A percentile compares a stretch with the other conserved stretches of the same genome.
Conservation (phyloP, 2,113 vertebrate species). For the Chroicocephalus ridibundus region DNA sequence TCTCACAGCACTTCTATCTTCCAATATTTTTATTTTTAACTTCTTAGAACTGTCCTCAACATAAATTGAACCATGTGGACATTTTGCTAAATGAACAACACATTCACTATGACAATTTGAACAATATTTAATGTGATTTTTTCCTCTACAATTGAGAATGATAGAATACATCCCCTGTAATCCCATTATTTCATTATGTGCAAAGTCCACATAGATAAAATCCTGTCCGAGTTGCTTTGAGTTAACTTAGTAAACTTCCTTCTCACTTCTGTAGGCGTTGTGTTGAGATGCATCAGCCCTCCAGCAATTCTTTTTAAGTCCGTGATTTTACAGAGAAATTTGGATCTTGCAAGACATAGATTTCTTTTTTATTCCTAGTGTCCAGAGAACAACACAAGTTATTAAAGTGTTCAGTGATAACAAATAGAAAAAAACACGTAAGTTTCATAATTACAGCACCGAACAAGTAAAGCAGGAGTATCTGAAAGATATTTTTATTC, state of each 20-base stretch:
- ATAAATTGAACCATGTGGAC: not conserved
- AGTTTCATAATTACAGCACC: not conserved
- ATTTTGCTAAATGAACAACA: not conserved
- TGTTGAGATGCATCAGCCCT: not conserved
- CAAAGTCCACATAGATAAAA: not conserved
- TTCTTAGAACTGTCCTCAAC: not conserved
- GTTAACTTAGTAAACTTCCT: not conserved
- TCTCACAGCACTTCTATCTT: not conserved
- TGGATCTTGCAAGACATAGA: not conserved
- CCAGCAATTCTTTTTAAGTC: not conserved
- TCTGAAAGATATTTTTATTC: not conserved
- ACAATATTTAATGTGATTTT: not conserved
- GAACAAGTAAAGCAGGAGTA: not conserved
- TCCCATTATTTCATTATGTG: not conserved
- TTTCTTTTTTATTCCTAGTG: not conserved
- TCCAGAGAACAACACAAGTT: not conserved
- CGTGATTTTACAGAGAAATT: not conserved
- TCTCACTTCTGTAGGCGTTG: not conserved
- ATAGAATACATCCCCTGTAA: not conserved
- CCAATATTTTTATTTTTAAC: slow-evolving; percentile 10
- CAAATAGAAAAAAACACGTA: accelerated
- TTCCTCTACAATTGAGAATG: not conserved
- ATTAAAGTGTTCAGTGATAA: not conserved
- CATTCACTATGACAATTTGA: not conserved
- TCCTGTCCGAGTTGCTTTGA: not conserved